Conservation (phyloP, 2,888 invertebrate species). For the Agrilus cyanescens region DNA sequence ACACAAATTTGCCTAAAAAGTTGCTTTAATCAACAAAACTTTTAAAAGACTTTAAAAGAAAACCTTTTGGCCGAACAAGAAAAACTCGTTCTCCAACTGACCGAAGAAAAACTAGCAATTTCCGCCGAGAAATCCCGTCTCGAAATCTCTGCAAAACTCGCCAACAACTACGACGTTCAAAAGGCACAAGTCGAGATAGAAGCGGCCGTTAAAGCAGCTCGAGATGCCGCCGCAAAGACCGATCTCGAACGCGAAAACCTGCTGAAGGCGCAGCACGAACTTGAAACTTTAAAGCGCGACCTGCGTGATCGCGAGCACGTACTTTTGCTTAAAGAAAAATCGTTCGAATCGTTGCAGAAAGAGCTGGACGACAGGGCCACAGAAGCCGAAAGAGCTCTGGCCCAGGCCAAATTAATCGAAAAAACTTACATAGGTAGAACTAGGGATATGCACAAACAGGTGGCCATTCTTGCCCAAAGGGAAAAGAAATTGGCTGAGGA, state of each 20-base stretch:
- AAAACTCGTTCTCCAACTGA: constrained; percentile 43
- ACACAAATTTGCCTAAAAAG: neutral
- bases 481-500: constrained; percentile 51
- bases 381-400: constrained; percentile 41
- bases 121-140: constrained; percentile 30
- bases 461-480: constrained; percentile 40
- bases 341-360: constrained; percentile 25
- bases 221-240: constrained; percentile 30
- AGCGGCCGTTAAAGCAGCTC: constrained; percentile 33
- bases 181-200: constrained; percentile 32
- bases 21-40: neutral
- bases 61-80: constrained; percentile 47
- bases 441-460: constrained; percentile 44
- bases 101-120: constrained; percentile 44
- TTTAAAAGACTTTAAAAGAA: constrained; percentile 39
- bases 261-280: constrained; percentile 26
- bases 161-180: constrained; percentile 28
- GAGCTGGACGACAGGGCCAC: constrained; percentile 41
- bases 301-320: constrained; percentile 25
- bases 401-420: constrained; percentile 29
- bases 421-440: constrained; percentile 45
- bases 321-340: constrained; percentile 26
- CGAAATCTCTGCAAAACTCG: constrained; percentile 29
- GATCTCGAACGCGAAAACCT: constrained; percentile 30
- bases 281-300: constrained; percentile 27